These are phyloP conservation scores for Semnopithecus entellus DNA, from an alignment of 2,113 vertebrate species.

Conservation along the genomic window DNA sequence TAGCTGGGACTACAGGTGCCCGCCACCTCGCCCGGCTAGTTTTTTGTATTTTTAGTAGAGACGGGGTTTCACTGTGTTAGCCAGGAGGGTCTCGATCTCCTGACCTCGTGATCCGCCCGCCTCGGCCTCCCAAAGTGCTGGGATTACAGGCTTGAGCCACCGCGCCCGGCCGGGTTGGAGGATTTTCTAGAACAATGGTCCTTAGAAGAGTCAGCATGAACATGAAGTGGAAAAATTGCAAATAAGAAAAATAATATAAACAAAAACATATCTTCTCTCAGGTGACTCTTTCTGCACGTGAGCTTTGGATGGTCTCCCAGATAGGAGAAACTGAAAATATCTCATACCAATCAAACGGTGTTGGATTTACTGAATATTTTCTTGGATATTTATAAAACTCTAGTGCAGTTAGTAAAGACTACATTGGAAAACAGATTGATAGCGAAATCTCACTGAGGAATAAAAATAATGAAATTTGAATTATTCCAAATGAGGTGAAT, in stretches of 20 bases:
- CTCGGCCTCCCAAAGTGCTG: too few species aligned
- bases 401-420: neutral
- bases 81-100: too few species aligned
- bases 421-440: neutral
- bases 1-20: too few species aligned
- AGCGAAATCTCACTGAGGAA: neutral
- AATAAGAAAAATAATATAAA: neutral
- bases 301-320: neutral
- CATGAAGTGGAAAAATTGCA: neutral
- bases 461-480: neutral
- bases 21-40: too few species aligned
- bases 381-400: neutral
- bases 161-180: too few species aligned
- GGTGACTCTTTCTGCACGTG: neutral
- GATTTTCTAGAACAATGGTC: neutral
- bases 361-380: neutral
- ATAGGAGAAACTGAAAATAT: constrained; percentile 3
- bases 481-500: neutral
- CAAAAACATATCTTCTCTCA: neutral
- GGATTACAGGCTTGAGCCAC: too few species aligned
- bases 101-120: too few species aligned
- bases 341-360: neutral
- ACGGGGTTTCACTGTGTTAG: too few species aligned
- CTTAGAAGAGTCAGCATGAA: neutral
- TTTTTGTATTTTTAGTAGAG: too few species aligned